Base-by-base conservation (phyloP, 2,797 vertebrate genomes). In the Eulemur rubriventer region DNA sequence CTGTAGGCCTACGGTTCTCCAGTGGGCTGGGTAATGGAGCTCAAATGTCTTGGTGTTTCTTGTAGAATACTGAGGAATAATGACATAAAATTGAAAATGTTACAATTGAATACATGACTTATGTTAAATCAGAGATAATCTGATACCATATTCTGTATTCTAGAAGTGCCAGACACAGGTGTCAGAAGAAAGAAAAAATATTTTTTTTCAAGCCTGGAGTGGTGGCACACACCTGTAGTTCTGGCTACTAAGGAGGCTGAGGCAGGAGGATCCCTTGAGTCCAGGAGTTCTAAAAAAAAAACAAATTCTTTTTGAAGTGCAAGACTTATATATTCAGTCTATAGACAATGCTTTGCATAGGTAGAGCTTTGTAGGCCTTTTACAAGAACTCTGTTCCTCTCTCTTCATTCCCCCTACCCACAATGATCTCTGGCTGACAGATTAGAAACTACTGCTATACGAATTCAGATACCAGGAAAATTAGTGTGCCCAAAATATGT, bases 391-490 rank as follows among this genome's bases (percentile, higher is more conserved):
- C 73, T 63, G 16, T 84, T 84, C 22, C 46, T 82, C 41, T 65
- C 20, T 57, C 16, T 55, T 96, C 20, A 75, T 41, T 93, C 35
- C 43, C 41, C 61, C 1, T 55, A 8, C 61, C 14, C 46, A 75
- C 26, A 46, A 14, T 70, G 38, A 63, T 80, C 35, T 81, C 65
- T 94, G 83, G 63, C 6, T 18, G 35, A 75, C 30, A 75, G 72
- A 63, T 94, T 48, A 81, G 88, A 96, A 92, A 87, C 35, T 35
- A 89, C 11, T 67, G 12, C 41, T 89, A 0, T 79, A 76, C 75
- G 43, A 93, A 89, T 92, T 59, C 63, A 94, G 70, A 78, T 70
- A 16, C 38, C 78, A 95, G 72, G 72, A 95, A 90, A 97, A 91
- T 61, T 28, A 93, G 13, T 52, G 63, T 82, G 20, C 46, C 30